Percentiles rank a stretch among this genome's conserved stretches.
Evolutionary conservation across 2,113 vertebrate species (phyloP).

Genomic region (Poecilia latipinna): DNA sequence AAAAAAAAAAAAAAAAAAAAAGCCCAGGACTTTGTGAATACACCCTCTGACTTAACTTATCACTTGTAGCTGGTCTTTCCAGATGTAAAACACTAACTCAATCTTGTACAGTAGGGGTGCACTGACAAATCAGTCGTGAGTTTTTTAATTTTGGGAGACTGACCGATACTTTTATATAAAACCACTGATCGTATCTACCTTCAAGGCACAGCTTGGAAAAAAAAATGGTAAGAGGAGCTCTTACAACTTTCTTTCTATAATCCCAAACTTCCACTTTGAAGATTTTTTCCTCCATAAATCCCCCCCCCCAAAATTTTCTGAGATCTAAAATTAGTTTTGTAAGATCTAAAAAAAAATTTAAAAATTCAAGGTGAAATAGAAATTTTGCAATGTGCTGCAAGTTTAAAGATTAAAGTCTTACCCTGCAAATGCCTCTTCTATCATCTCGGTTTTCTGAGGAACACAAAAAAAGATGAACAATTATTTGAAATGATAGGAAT

Average conservation of each 20-base stretch:
- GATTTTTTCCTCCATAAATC: too few relatives aligned
- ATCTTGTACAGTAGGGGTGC: neutral
- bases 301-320: neutral
- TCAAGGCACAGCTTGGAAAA: too few relatives aligned
- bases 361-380: neutral
- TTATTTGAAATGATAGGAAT: neutral
- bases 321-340: neutral
- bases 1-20: conserved; percentile 22
- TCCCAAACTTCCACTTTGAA: too few relatives aligned
- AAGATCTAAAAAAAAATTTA: neutral
- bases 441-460: conserved; percentile 94
- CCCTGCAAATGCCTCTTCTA: conserved; percentile 98
- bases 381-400: neutral
- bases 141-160: too few relatives aligned
- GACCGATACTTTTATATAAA: too few relatives aligned
- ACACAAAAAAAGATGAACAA: neutral
- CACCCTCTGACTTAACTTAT: neutral
- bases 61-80: neutral
- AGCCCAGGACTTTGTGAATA: neutral
- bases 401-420: conserved; percentile 69
- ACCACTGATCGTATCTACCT: too few relatives aligned
- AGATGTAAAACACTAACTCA: neutral
- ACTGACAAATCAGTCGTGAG: too few relatives aligned
- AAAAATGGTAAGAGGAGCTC: too few relatives aligned
- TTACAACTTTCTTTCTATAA: too few relatives aligned